Percentiles rank a stretch among this genome's conserved stretches.
These are phyloP conservation scores for Akabosia matsudoensis DNA, from an alignment of 1,140 invertebrate genomes.

Conservation along the genomic window DNA sequence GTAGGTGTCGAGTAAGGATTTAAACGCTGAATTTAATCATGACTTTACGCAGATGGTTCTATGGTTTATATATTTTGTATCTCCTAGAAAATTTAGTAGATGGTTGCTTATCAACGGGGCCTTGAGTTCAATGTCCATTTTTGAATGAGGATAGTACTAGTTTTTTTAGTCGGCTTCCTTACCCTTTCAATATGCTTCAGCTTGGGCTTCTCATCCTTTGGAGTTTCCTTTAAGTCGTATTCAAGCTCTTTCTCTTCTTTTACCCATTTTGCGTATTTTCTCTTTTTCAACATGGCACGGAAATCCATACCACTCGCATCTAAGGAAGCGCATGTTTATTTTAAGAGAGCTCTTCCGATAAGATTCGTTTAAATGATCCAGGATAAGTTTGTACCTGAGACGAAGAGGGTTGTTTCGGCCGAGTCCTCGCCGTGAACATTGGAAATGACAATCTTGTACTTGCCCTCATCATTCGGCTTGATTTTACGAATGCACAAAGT, in stretches of 20 bases:
- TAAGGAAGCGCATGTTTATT: slow-evolving; percentile 49
- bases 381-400: slow-evolving; percentile 71
- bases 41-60: too few species aligned
- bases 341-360: background rate
- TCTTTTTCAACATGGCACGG: slow-evolving; percentile 93
- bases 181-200: slow-evolving; percentile 91
- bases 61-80: too few species aligned
- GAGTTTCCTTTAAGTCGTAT: slow-evolving; percentile 88
- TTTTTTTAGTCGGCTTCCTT: too few species aligned
- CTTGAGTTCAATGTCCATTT: too few species aligned
- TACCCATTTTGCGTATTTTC: slow-evolving; percentile 91
- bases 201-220: slow-evolving; percentile 71
- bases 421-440: slow-evolving; percentile 92
- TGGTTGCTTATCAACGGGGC: too few species aligned
- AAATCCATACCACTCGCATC: slow-evolving; percentile 97
- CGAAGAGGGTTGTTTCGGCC: slow-evolving; percentile 91
- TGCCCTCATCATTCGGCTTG: slow-evolving; percentile 94
- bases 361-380: background rate
- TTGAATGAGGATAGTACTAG: too few species aligned
- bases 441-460: slow-evolving; percentile 87
- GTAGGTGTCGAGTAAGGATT: too few species aligned
- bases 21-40: too few species aligned
- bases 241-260: slow-evolving; percentile 83
- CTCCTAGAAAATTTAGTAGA: too few species aligned
- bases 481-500: slow-evolving; percentile 92